A percentile compares a stretch with the other conserved stretches of the same genome.
phyloP scores from a whole-genome alignment of 2,888 invertebrate genomes.

The Ephialtes manifestator region DNA sequence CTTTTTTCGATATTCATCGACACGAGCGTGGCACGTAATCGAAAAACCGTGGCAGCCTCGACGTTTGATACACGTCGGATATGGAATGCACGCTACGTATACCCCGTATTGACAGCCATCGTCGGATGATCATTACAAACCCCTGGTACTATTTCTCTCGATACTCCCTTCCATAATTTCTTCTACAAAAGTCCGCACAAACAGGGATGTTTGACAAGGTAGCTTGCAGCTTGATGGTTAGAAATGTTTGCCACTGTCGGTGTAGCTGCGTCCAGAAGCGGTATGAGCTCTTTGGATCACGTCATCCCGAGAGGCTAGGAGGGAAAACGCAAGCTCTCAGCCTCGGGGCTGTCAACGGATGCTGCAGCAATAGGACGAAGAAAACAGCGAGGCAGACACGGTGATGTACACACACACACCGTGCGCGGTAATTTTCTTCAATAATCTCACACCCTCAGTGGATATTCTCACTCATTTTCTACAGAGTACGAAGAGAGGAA shows the following conservation, averaged over 20 bases:
- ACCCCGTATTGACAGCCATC: conserved; percentile 77
- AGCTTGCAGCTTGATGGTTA: conserved; percentile 24
- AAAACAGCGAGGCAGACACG: conserved; percentile 35
- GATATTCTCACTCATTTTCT: not conserved
- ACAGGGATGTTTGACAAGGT: conserved; percentile 40
- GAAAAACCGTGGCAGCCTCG: conserved; percentile 72
- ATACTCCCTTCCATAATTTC: conserved; percentile 20
- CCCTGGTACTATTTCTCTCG: conserved; percentile 50
- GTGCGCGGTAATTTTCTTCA: conserved; percentile 76
- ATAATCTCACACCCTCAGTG: conserved; percentile 70
- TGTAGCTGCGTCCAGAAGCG: conserved; percentile 53
- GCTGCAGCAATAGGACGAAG: conserved; percentile 20
- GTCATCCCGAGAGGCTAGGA: conserved; percentile 24
- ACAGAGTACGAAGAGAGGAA: not conserved
- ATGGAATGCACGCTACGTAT: conserved; percentile 47
- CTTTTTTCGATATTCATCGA: conserved; percentile 65
- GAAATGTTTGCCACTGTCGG: conserved; percentile 51
- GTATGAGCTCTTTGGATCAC: conserved; percentile 30
- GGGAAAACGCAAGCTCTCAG: conserved; percentile 48
- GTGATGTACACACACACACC: conserved; percentile 9
- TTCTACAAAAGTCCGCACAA: conserved; percentile 43
- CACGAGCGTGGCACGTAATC: conserved; percentile 76
- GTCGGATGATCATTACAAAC: conserved; percentile 78
- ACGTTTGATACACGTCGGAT: conserved; percentile 69
- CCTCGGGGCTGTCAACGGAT: conserved; percentile 31